These are phyloP conservation scores for Poeciliopsis occidentalis DNA, from an alignment of 2,113 vertebrate genomes.

Conservation along the genomic window DNA sequence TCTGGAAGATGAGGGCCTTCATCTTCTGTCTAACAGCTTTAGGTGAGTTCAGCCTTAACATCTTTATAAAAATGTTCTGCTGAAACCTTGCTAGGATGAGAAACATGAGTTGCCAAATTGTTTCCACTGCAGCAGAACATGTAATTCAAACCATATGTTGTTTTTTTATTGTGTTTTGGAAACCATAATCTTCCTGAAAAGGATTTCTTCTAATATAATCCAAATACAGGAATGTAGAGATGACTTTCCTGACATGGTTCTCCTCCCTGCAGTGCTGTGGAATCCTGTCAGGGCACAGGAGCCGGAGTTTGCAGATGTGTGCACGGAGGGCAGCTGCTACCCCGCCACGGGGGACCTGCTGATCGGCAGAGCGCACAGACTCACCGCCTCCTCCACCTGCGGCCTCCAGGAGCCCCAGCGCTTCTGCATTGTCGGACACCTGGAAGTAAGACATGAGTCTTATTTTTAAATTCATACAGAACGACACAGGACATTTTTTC, in stretches of 20 bases:
- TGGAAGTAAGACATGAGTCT: slow-evolving; percentile 81
- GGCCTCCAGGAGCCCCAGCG: slow-evolving; percentile 82
- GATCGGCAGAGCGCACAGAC: slow-evolving; percentile 87
- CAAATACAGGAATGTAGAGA: slow-evolving; percentile 1
- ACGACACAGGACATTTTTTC: no score
- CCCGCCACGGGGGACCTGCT: slow-evolving; percentile 94
- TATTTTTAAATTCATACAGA: not conserved
- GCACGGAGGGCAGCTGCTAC: slow-evolving; percentile 93
- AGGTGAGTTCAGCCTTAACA: slow-evolving; percentile 65
- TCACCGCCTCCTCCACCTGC: slow-evolving; percentile 88
- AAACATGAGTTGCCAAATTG: not conserved
- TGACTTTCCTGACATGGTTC: not conserved
- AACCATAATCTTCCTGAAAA: not conserved
- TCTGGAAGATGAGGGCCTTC: slow-evolving; percentile 61
- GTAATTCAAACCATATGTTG: slow-evolving; percentile 56
- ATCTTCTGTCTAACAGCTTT: slow-evolving; percentile 49
- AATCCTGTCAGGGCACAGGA: slow-evolving; percentile 65
- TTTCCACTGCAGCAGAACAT: slow-evolving; percentile 2
- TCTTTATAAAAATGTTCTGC: not conserved
- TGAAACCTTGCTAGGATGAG: not conserved
- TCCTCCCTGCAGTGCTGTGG: slow-evolving; percentile 71
- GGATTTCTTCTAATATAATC: slow-evolving; percentile 20
- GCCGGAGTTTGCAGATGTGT: slow-evolving; percentile 86
- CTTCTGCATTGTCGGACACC: slow-evolving; percentile 92
- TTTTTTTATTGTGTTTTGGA: not conserved